Base-by-base conservation (phyloP, 2,113 vertebrate species). In the Pagrus major region DNA sequence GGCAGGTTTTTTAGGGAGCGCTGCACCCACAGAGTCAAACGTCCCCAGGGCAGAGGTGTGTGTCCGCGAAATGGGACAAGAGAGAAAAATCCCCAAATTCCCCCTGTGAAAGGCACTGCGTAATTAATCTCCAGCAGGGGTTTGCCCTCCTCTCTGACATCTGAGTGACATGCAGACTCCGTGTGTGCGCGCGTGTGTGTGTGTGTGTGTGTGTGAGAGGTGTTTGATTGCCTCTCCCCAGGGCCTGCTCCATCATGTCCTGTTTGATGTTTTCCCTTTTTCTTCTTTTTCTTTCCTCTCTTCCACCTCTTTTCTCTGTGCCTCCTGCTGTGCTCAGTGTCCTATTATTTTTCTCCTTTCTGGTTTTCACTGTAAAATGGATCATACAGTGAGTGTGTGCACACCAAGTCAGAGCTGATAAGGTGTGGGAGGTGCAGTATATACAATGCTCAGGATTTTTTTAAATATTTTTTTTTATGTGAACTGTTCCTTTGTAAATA, bases 111-210 rank as follows among this genome's bases (percentile, higher is more conserved):
- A 84, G 72, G 74, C 41, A 74, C 15, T 0, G 67, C 60, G 88
- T 91, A 89, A 92, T 91, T 88, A 77, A 89, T 91, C 85, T 90
- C 63, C 77, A 90, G 78, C 79, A 70, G 81, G 85, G 86, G 85
- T 82, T 91, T 89, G 73, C 77, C 84, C 86, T 79, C 37, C 23
- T 67, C 61, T 61, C 69, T 84, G 91, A 92, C 91, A 85, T 49
- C 55, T 91, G 91, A 92, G 72, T 92, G 88, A 86, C 90, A 89
- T 35, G 66, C 51, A 58, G 52, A 27, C 49, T 66, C 11, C 51
- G 68, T 33, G 74, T 39, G 60, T 67, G 65, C 67, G 46, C 65
- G 63, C 69, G 37, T 58, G n/a, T 68, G 60, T 71, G 75, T 66
- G 78, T 35, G 60, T 71, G 56, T 42, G 79, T 46, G 77, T 46